Evolutionary conservation across 2,113 vertebrate genomes (phyloP), one percentile per base, ranked within the genome.

Genomic region (Antechinus flavipes): DNA sequence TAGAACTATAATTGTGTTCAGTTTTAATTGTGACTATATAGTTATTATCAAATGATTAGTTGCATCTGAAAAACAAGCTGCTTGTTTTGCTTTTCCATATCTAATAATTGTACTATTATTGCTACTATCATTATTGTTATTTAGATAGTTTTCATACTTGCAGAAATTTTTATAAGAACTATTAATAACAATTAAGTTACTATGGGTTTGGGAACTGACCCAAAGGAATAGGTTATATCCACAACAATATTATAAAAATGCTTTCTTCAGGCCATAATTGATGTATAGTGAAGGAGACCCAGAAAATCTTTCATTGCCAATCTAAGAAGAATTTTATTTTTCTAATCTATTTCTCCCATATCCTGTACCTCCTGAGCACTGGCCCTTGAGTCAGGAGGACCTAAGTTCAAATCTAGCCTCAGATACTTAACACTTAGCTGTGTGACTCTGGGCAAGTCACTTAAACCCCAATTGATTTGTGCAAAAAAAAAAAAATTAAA

Each of bases 61-160:
- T 76, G 61, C 35, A 42, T 16, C 49, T 91, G 68, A 8, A 91
- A 61, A 91, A 47, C 2, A 49, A 61, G n/a, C 58, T 46, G 47
- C 2, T 47, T 58, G 47, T 5, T 2, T 16, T 30, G 8, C n/a
- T 42, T 26, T 54, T 14, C 58, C 26, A 49, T 46, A 26, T 46
- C 55, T 91, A 0, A 93, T 26, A 26, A 52, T 94, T 91, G 49
- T 46, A 12, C 92, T 53, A 25, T 53, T 91, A 61, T 49, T 25
- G 26, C 16, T 30, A 55, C 54, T 90, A 12, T 42, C 27, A 35
- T 68, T 1, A 92, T 26, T 47, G 26, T 35, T 58, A n/a, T 93
- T 92, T 93, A 49, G 93, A 11, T 30, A 90, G 42, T 35, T 55
- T 50, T 30, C 93, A 26, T 94, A 23, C 93, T 91, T 90, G 42